phyloP scores from a whole-genome alignment of 2,113 vertebrate species.

The Stomatorhinus ivindoensis region DNA sequence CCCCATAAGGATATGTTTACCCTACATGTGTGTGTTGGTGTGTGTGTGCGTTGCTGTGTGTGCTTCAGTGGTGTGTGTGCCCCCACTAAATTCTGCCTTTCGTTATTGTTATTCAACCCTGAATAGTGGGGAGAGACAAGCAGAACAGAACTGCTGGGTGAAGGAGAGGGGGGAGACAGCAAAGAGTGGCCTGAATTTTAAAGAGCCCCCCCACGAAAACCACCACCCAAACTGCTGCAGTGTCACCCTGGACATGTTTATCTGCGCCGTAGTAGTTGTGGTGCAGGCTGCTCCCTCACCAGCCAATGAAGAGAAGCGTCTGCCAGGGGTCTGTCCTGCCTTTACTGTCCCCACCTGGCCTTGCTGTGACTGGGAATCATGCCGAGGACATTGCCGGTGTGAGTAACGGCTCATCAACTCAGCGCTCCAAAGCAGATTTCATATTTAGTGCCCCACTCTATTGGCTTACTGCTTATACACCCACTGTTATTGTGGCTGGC shows the following conservation, averaged over 20 bases:
- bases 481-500: slow-evolving; percentile 33
- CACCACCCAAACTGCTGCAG: not conserved
- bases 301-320: not conserved
- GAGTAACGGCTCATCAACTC: not conserved
- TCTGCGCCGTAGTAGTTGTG: not conserved
- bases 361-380: not conserved
- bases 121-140: slow-evolving; percentile 5
- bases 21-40: too few species aligned
- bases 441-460: not conserved
- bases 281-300: not conserved
- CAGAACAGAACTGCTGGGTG: not conserved
- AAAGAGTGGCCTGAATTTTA: slow-evolving; percentile 16
- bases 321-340: not conserved
- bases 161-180: slow-evolving; percentile 4
- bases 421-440: not conserved
- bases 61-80: not conserved
- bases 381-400: not conserved
- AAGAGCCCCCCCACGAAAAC: not conserved
- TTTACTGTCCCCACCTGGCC: not conserved
- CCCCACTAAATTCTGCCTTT: not conserved
- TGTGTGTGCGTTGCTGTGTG: too few species aligned
- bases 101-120: slow-evolving; percentile 21
- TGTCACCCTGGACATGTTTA: not conserved
- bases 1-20: too few species aligned
- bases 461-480: slow-evolving; percentile 33